A percentile compares a stretch with the other conserved stretches of the same genome.
Evolutionary conservation across 2,888 invertebrate genomes (phyloP).

Genomic region (Dinocampus coccinellae): DNA sequence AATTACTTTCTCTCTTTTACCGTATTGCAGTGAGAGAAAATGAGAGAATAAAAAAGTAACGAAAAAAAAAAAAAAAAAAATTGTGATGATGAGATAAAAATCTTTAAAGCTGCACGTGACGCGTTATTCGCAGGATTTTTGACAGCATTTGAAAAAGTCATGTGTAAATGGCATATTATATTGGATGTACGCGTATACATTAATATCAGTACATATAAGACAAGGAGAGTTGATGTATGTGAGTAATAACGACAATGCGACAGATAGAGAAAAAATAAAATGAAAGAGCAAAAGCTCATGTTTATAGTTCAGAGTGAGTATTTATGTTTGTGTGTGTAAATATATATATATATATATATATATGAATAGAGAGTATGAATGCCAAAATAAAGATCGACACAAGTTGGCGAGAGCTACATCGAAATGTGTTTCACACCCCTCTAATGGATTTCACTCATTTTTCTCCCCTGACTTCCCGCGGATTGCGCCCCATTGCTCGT

Average conservation of each 20-base stretch:
- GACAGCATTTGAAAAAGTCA: background rate
- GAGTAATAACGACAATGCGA: background rate
- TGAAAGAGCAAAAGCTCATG: no score
- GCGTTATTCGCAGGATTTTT: background rate
- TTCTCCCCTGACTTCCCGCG: constrained; percentile 64
- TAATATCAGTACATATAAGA: background rate
- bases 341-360: no score
- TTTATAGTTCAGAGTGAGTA: background rate
- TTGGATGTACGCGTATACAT: background rate
- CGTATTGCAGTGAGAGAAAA: background rate
- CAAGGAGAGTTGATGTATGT: background rate
- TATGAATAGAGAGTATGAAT: no score
- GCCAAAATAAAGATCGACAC: constrained; percentile 51
- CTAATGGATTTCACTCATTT: constrained; percentile 69
- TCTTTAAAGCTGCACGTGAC: background rate
- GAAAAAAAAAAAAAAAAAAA: background rate
- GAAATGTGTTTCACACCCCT: constrained; percentile 45
- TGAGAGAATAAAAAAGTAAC: no score
- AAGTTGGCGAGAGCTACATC: constrained; percentile 53
- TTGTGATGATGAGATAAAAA: background rate
- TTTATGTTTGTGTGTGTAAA: background rate
- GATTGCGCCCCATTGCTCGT: constrained; percentile 36
- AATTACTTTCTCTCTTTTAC: background rate
- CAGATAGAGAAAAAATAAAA: no score
- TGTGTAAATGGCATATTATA: background rate